Evolutionary conservation across 2,888 invertebrate species (phyloP).

Genomic region (Listrodromus nycthemerus): DNA sequence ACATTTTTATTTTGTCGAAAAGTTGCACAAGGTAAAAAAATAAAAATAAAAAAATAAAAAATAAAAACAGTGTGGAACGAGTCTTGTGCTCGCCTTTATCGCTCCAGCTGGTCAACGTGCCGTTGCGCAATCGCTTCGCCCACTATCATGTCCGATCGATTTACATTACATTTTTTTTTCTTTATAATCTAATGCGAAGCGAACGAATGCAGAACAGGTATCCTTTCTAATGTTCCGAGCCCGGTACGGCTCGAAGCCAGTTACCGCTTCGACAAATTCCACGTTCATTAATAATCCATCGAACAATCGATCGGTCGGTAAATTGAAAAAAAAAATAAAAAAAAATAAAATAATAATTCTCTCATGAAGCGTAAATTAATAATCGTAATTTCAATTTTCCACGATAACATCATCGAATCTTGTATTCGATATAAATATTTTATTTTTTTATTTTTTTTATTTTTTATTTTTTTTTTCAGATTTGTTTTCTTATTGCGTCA

Average conservation of each 20-base stretch:
- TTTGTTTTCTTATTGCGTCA: background rate
- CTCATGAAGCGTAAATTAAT: background rate
- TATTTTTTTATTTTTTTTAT: too few relatives aligned
- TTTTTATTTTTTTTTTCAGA: too few relatives aligned
- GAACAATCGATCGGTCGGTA: too few relatives aligned
- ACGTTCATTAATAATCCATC: background rate
- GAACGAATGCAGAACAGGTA: slow-evolving; percentile 36
- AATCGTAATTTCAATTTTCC: slow-evolving; percentile 37
- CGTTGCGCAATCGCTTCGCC: slow-evolving; percentile 55
- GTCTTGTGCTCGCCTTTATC: slow-evolving; percentile 46
- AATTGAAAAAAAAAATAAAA: too few relatives aligned
- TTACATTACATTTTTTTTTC: slow-evolving; percentile 33
- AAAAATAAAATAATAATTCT: too few relatives aligned
- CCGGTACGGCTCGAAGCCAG: background rate
- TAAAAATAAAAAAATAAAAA: slow-evolving; percentile 20
- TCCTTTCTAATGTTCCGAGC: slow-evolving; percentile 57
- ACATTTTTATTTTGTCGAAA: slow-evolving; percentile 28
- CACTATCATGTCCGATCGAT: slow-evolving; percentile 62
- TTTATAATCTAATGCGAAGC: background rate
- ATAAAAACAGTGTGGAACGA: slow-evolving; percentile 6
- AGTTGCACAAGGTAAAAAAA: slow-evolving; percentile 1
- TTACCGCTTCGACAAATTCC: background rate
- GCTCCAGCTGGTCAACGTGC: slow-evolving; percentile 35
- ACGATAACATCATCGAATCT: slow-evolving; percentile 3
- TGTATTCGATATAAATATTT: background rate